phyloP scores from a whole-genome alignment of 2,888 invertebrate species.

The Salticus scenicus region DNA sequence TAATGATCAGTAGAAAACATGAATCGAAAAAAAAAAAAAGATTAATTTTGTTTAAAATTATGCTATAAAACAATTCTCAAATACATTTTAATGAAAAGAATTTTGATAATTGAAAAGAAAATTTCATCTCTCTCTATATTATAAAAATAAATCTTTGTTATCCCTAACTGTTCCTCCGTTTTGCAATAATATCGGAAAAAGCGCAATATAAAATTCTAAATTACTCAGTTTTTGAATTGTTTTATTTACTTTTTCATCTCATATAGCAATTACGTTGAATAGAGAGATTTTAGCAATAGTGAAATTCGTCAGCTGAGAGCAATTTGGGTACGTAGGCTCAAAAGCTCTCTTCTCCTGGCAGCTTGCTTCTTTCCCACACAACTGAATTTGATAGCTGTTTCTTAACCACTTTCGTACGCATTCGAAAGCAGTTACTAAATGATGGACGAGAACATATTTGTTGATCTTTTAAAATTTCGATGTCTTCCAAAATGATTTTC shows the following conservation, averaged over 20 bases:
- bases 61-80: no score
- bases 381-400: slow-evolving; percentile 41
- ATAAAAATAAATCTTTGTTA: no score
- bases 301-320: not conserved
- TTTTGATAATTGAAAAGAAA: no score
- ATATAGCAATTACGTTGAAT: not conserved
- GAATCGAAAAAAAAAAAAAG: no score
- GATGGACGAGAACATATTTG: slow-evolving; percentile 4
- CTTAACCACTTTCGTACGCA: not conserved
- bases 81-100: no score
- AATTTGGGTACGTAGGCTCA: slow-evolving; percentile 32
- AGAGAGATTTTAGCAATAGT: not conserved
- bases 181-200: no score
- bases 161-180: no score
- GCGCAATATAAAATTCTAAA: not conserved
- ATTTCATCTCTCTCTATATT: no score
- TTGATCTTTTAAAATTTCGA: not conserved
- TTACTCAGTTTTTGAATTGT: not conserved
- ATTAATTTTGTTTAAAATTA: no score
- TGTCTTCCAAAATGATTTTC: not conserved
- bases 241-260: not conserved
- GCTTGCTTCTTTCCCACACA: slow-evolving; percentile 41
- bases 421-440: not conserved
- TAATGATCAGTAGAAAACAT: no score
- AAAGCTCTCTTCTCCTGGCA: slow-evolving; percentile 36